A percentile compares a stretch with the other conserved stretches of the same genome.
Conservation (phyloP, 2,888 invertebrate genomes). For the Callinectes sapidus region DNA sequence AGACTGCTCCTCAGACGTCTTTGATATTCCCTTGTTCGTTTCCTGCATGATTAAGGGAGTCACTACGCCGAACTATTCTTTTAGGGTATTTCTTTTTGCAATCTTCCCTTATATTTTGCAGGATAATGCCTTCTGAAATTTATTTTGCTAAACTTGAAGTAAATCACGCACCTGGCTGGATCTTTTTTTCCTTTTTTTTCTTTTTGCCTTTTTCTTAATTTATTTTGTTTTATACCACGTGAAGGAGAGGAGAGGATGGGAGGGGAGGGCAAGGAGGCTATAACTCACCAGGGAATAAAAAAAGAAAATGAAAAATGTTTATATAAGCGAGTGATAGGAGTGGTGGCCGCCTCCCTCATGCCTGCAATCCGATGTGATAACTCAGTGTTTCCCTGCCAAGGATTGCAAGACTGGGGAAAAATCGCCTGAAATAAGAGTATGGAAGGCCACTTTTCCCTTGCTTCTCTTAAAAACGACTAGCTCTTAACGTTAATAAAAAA, state of each 20-base stretch:
- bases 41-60: background rate
- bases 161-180: background rate
- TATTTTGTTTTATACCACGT: background rate
- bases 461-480: background rate
- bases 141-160: background rate
- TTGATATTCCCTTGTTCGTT: background rate
- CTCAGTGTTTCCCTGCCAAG: background rate
- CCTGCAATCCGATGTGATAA: background rate
- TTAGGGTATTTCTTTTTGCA: background rate
- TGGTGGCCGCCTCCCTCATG: constrained; percentile 14
- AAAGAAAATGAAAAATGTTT: background rate
- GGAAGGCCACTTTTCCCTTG: background rate
- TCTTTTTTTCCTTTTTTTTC: too few species aligned
- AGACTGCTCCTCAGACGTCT: background rate
- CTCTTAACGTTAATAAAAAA: background rate
- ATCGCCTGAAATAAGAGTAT: background rate
- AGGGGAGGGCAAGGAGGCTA: background rate
- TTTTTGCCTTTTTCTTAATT: too few species aligned
- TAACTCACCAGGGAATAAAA: constrained; percentile 16
- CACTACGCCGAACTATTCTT: background rate
- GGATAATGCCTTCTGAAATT: constrained; percentile 7
- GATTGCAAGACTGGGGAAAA: background rate
- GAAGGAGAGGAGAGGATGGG: background rate
- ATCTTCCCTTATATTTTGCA: background rate
- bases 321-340: constrained; percentile 8